Percentiles rank a stretch among this genome's conserved stretches.
Evolutionary conservation across 2,113 vertebrate genomes (phyloP).

Genomic region (Perca flavescens): DNA sequence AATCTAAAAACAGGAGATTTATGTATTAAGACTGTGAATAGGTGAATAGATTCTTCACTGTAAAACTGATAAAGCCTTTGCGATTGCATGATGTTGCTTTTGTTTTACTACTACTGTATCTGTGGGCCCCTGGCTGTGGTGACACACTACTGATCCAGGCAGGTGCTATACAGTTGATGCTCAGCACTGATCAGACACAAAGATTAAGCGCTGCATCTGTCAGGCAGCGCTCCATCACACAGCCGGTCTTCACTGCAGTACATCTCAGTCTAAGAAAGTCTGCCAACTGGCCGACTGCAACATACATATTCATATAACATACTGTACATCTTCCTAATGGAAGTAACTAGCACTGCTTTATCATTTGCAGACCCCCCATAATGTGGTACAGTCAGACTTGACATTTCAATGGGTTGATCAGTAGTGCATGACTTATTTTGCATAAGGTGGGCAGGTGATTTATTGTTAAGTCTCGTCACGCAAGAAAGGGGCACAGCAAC

Average conservation of each 20-base stretch:
- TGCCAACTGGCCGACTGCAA: background rate
- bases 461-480: constrained; percentile 5
- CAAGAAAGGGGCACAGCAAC: background rate
- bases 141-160: constrained; percentile 20
- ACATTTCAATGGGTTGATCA: background rate
- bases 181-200: constrained; percentile 41
- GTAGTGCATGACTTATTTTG: background rate
- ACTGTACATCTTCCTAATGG: constrained; percentile 29
- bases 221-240: constrained; percentile 51
- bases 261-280: constrained; percentile 9
- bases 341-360: background rate
- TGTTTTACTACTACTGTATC: constrained; percentile 13
- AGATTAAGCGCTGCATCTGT: constrained; percentile 58
- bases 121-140: constrained; percentile 13
- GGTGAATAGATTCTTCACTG: background rate
- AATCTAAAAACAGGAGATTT: background rate
- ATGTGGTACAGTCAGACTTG: background rate
- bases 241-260: constrained; percentile 2
- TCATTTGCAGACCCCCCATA: constrained; percentile 6
- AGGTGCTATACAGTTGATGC: constrained; percentile 41
- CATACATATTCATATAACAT: constrained; percentile 25
- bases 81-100: constrained; percentile 1
- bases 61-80: fast-evolving
- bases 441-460: background rate
- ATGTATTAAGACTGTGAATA: background rate